Percentiles rank a stretch among this genome's conserved stretches.
These are phyloP conservation scores for Petaurus breviceps DNA, from an alignment of 2,113 vertebrate species.

Conservation along the genomic window DNA sequence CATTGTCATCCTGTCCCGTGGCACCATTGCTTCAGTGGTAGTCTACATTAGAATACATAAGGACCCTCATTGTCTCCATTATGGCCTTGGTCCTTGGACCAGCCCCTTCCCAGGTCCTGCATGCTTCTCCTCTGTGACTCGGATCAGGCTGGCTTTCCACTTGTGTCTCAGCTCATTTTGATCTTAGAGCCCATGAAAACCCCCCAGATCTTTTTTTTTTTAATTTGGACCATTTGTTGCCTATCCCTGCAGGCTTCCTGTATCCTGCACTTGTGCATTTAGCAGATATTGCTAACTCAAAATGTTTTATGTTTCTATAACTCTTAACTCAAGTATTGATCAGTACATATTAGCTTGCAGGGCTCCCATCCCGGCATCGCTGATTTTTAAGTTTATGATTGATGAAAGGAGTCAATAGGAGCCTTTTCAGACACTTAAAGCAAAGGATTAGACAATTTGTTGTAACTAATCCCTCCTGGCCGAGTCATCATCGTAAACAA, in stretches of 20 bases:
- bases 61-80: neutral
- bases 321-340: neutral
- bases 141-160: neutral
- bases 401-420: neutral
- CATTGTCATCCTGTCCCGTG: neutral
- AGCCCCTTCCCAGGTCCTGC: neutral
- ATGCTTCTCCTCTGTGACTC: neutral
- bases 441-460: neutral
- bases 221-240: neutral
- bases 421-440: neutral
- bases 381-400: neutral
- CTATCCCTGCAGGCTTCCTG: neutral
- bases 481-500: neutral
- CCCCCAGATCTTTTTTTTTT: neutral
- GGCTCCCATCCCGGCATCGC: neutral
- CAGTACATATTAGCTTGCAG: neutral
- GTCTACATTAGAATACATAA: neutral
- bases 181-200: neutral
- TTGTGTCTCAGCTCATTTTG: neutral
- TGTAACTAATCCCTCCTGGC: neutral
- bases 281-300: neutral
- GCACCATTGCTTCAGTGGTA: neutral
- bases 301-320: conserved; percentile 1
- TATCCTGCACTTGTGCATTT: neutral
- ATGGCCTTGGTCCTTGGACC: neutral